These are phyloP conservation scores for Tetragnatha versicolor DNA, from an alignment of 1,140 invertebrate species.

Conservation along the genomic window DNA sequence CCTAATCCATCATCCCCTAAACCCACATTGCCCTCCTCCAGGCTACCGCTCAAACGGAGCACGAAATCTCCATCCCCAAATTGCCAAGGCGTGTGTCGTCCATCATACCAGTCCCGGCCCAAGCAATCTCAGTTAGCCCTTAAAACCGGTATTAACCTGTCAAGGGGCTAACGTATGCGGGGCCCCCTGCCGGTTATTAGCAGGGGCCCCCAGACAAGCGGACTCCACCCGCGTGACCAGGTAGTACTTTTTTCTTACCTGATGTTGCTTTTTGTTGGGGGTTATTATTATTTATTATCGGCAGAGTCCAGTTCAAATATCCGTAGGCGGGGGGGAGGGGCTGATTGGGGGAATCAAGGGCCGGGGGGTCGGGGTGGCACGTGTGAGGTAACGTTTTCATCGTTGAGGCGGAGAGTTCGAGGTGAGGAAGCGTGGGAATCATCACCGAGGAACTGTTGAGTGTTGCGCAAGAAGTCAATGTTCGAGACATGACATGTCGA, in stretches of 20 bases:
- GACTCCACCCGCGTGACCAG: slow-evolving; percentile 22
- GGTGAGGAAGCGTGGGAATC: too few relatives aligned
- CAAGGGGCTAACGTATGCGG: slow-evolving; percentile 33
- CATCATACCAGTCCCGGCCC: slow-evolving; percentile 31
- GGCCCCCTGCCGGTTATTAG: slow-evolving; percentile 43
- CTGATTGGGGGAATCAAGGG: neutral
- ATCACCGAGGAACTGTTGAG: too few relatives aligned
- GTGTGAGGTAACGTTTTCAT: too few relatives aligned
- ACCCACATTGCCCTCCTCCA: neutral
- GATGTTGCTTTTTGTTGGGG: neutral
- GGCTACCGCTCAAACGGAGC: slow-evolving; percentile 10
- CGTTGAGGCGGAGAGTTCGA: too few relatives aligned
- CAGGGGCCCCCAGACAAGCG: slow-evolving; percentile 36
- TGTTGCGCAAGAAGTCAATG: too few relatives aligned
- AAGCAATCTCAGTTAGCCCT: slow-evolving; percentile 35
- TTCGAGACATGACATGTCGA: too few relatives aligned
- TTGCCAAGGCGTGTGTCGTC: slow-evolving; percentile 45
- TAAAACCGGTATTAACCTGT: slow-evolving; percentile 50
- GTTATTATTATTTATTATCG: slow-evolving; percentile 13
- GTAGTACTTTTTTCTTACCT: neutral
- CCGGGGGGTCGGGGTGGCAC: neutral
- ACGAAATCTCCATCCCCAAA: slow-evolving; percentile 18
- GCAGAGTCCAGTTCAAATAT: neutral
- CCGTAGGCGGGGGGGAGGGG: neutral
- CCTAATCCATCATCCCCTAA: neutral